phyloP scores from a whole-genome alignment of 2,113 vertebrate species.

The Chinchilla lanigera region DNA sequence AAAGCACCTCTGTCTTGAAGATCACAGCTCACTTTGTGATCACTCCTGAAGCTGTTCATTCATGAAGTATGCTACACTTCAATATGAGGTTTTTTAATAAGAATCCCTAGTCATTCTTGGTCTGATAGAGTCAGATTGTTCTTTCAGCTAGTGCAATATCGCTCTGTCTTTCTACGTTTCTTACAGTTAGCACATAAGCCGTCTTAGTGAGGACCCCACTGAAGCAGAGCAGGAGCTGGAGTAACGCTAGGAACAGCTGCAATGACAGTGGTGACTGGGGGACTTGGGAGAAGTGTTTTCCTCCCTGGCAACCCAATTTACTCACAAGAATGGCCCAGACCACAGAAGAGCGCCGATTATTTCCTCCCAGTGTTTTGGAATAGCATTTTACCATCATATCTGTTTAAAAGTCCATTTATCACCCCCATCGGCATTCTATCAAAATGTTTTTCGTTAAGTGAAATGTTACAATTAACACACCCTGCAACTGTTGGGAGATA shows the following conservation, averaged over 20 bases:
- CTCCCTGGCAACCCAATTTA: slow-evolving; percentile 21
- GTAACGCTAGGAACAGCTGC: slow-evolving; percentile 12
- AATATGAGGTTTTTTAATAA: not conserved
- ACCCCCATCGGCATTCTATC: slow-evolving; percentile 39
- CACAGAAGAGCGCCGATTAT: slow-evolving; percentile 60
- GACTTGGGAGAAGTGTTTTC: not conserved
- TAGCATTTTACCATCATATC: not conserved
- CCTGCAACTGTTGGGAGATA: slow-evolving; percentile 48
- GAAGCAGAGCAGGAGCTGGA: slow-evolving; percentile 2
- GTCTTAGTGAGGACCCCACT: slow-evolving; percentile 16
- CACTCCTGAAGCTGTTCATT: not conserved
- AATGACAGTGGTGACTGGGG: not conserved
- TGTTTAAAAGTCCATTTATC: slow-evolving; percentile 50
- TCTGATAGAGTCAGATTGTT: not conserved
- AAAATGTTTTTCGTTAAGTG: slow-evolving; percentile 76
- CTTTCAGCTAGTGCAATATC: not conserved
- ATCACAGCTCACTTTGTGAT: not conserved
- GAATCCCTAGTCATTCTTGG: not conserved
- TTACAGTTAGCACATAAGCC: not conserved
- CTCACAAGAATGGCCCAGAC: not conserved
- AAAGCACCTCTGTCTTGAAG: not conserved
- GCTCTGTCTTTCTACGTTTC: not conserved
- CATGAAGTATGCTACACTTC: not conserved
- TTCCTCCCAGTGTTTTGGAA: slow-evolving; percentile 44
- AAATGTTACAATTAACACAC: slow-evolving; percentile 73